Conservation (phyloP, 2,797 vertebrate genomes). For the Coregonus suidteri region DNA sequence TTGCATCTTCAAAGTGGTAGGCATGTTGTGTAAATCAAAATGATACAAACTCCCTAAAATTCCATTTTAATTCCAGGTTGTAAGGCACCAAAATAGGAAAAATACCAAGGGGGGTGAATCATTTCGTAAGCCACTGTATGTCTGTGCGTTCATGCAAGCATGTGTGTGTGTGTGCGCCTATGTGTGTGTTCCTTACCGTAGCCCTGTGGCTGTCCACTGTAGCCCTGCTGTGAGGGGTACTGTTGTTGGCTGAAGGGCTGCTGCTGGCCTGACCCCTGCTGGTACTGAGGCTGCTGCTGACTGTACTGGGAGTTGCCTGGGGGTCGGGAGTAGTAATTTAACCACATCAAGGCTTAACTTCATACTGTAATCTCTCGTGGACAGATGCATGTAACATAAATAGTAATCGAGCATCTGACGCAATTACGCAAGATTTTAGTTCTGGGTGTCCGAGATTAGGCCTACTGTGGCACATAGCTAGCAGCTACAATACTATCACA, state of each 20-base stretch:
- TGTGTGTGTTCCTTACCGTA: conserved; percentile 78
- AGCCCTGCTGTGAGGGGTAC: conserved; percentile 90
- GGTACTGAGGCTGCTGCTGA: conserved; percentile 91
- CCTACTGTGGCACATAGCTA: background rate
- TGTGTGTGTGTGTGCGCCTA: background rate
- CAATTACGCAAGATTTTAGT: background rate
- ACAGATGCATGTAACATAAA: background rate
- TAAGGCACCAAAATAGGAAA: too few species aligned
- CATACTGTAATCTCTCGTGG: background rate
- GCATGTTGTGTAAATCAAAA: too few species aligned
- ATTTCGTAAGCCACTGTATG: background rate
- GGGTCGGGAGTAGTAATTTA: conserved; percentile 1
- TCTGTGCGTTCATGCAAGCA: background rate
- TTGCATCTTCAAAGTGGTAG: too few species aligned
- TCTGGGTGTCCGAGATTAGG: background rate
- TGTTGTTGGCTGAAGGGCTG: conserved; percentile 89
- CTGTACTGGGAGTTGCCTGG: conserved; percentile 91
- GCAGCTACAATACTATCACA: background rate
- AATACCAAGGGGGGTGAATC: too few species aligned
- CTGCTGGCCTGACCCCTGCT: conserved; percentile 88
- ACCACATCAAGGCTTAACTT: background rate
- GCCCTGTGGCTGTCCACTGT: conserved; percentile 86
- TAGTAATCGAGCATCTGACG: background rate
- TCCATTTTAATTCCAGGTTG: too few species aligned
- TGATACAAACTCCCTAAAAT: too few species aligned